A percentile compares a stretch with the other conserved stretches of the same genome.
Conservation (phyloP, 2,113 vertebrate genomes). For the Cryptotis parvus region DNA sequence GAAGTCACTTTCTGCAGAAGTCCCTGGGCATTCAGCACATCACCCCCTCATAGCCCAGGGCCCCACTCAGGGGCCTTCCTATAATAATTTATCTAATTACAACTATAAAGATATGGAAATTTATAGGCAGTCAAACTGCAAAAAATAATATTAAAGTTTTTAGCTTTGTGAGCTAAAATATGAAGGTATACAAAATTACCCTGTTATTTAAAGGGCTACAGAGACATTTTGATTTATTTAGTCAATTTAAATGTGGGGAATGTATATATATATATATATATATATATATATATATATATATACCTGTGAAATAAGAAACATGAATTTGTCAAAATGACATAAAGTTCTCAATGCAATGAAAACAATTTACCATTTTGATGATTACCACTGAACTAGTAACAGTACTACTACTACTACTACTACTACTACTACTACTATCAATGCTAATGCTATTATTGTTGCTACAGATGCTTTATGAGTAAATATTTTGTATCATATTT, state of each 20-base stretch:
- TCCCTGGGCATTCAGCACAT: no score
- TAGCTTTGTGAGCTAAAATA: constrained; percentile 2
- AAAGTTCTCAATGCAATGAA: not conserved
- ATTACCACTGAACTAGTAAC: not conserved
- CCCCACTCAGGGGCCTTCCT: constrained; percentile 2
- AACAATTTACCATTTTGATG: constrained; percentile 2
- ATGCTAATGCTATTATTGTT: not conserved
- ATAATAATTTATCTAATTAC: not conserved
- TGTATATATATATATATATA: not conserved
- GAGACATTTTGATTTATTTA: constrained; percentile 2
- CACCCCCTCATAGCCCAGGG: no score
- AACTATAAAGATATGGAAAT: not conserved
- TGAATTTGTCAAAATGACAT: not conserved
- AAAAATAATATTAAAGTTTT: not conserved
- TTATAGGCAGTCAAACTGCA: not conserved
- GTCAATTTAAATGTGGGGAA: not conserved
- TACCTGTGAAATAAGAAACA: not conserved
- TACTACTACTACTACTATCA: not conserved
- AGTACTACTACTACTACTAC: not conserved
- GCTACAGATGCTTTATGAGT: not conserved
- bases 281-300: no score
- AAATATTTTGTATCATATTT: not conserved
- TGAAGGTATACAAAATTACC: not conserved
- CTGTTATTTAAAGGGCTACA: not conserved
- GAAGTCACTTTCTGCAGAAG: no score